Evolutionary conservation across 2,797 vertebrate genomes (phyloP).

Genomic region (Clarias fuscus): DNA sequence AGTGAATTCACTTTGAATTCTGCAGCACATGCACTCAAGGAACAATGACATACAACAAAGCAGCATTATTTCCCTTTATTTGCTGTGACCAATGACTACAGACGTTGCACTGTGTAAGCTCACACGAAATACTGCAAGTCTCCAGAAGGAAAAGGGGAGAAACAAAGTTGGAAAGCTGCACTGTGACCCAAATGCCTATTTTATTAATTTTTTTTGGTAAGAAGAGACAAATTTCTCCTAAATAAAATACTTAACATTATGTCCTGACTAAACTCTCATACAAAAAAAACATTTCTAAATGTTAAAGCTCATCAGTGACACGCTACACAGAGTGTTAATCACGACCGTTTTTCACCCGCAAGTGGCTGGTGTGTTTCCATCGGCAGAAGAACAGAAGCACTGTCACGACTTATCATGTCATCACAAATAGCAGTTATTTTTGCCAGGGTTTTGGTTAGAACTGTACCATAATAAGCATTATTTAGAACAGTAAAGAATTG

Average conservation of each 20-base stretch:
- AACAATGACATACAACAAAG: background rate
- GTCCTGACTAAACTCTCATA: background rate
- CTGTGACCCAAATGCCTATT: background rate
- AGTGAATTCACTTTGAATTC: background rate
- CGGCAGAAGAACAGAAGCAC: background rate
- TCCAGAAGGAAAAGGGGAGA: background rate
- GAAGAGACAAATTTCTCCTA: background rate
- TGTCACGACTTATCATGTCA: background rate
- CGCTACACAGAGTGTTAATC: background rate
- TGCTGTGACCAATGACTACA: background rate
- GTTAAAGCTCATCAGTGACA: background rate
- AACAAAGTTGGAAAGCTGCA: background rate
- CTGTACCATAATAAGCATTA: background rate
- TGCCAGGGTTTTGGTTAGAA: background rate
- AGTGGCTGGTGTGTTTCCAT: background rate
- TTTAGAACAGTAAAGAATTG: background rate
- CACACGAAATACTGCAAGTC: background rate
- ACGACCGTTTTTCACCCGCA: background rate
- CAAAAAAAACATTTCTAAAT: background rate
- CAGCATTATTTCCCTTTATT: constrained; percentile 4
- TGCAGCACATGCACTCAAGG: background rate
- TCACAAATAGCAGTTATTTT: background rate
- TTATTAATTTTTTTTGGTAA: too few species aligned
- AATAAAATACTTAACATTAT: background rate
- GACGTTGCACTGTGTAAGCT: background rate